Base-by-base conservation (phyloP, 2,888 invertebrate species). In the Oxyteleia sp. region DNA sequence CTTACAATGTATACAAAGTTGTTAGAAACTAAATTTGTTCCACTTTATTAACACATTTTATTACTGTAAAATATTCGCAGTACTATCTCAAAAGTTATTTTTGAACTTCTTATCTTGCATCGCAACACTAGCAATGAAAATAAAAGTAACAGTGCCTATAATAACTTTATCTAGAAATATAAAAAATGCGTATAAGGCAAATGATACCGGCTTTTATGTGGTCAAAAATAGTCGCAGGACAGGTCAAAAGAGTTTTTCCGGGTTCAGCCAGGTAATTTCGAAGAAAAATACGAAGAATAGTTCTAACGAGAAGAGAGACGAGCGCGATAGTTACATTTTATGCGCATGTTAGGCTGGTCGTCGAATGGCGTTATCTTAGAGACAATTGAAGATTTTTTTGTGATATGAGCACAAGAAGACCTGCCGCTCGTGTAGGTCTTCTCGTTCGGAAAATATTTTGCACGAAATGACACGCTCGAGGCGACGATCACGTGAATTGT, bases 401-500 rank as follows among this genome's bases (percentile, higher is more conserved):
- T 41, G 29, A 43, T 72, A 63, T 18, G 66, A 57, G 45, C 29
- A 35, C 45, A 72, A n/a, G n/a, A n/a, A n/a, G n/a, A n/a, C n/a
- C n/a, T n/a, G n/a, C 47, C 38, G 38, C 45, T 11, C 35, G 16
- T 49, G 57, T 23, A 49, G 64, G 47, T 38, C 45, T 71, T 45
- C 57, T 57, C 47, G 29, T 20, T 51, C 59, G 45, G 66, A 57
- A 71, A 72, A 72, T 66, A 72, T 72, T 72, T 66, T 66, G 72
- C 55, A 66, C 35, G 38, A 72, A 72, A 80, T 80, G 66, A 74
- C 53, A 74, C 61, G 81, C 81, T 63, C 41, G 59, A 61, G 80
- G 80, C 80, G 68, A 74, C 68, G 68, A 74, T 81, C 74, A 74
- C 68, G 61, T 68, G 61, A 81, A 81, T 66, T 53, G 74, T 81